phyloP scores from a whole-genome alignment of 2,113 vertebrate species.

The Chaetops frenatus region DNA sequence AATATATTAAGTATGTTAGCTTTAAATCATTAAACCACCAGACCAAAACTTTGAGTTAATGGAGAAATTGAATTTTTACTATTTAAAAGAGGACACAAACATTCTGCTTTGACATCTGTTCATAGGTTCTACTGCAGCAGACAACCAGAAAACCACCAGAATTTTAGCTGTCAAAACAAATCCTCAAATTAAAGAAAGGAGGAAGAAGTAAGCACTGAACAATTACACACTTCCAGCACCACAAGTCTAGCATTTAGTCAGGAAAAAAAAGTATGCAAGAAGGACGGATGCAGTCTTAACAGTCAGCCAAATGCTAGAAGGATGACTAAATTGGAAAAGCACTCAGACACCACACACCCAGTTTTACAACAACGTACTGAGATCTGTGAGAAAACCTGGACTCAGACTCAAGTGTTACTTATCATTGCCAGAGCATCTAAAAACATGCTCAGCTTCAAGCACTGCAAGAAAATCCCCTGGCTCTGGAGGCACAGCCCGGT shows the following conservation, averaged over 20 bases:
- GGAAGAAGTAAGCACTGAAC: constrained; percentile 41
- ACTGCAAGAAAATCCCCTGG: background rate
- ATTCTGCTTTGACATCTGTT: constrained; percentile 60
- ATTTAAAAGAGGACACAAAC: constrained; percentile 50
- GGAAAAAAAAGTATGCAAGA: background rate
- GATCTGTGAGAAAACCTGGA: background rate
- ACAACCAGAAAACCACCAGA: constrained; percentile 52
- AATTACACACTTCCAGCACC: constrained; percentile 38
- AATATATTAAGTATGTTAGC: background rate
- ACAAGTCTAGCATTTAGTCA: constrained; percentile 30
- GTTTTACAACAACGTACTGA: background rate
- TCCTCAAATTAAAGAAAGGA: constrained; percentile 30
- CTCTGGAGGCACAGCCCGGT: rapidly evolving
- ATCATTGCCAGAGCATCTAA: background rate
- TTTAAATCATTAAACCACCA: background rate
- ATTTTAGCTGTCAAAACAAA: constrained; percentile 66
- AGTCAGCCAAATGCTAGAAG: background rate
- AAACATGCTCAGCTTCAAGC: background rate
- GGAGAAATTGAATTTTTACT: constrained; percentile 16
- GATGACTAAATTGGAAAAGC: background rate
- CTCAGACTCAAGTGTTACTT: background rate
- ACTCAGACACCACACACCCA: background rate
- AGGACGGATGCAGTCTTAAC: background rate
- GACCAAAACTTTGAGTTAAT: background rate
- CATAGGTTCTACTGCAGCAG: constrained; percentile 44